Evolutionary conservation across 1,140 invertebrate species (phyloP).

Genomic region (Heliconius himera): DNA sequence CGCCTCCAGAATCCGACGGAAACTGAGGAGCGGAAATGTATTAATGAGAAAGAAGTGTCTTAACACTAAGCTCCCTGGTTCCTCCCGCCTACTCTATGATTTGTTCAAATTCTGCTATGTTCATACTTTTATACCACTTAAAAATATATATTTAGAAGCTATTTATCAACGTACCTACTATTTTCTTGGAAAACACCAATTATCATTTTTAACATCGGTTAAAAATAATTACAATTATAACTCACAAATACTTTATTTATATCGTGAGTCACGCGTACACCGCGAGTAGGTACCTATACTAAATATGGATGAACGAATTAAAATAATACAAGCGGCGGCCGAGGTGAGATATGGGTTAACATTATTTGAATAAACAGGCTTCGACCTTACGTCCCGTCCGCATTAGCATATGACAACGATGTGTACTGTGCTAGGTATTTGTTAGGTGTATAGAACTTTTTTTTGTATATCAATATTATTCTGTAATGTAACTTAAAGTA

Average conservation of each 20-base stretch:
- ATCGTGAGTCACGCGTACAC: conserved; percentile 59
- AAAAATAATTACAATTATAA: conserved; percentile 46
- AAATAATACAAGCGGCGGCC: conserved; percentile 66
- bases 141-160: no score
- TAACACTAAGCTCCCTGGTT: no score
- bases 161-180: no score
- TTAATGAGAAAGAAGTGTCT: no score
- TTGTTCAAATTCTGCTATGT: no score
- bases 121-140: no score
- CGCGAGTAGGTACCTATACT: conserved; percentile 32
- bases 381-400: conserved; percentile 61
- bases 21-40: no score
- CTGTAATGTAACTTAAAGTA: no score
- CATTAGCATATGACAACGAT: conserved; percentile 51
- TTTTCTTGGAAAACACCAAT: neutral
- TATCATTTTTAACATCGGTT: neutral
- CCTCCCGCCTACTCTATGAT: no score
- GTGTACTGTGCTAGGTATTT: conserved; percentile 31
- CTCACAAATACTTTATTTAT: conserved; percentile 14
- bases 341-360: conserved; percentile 65
- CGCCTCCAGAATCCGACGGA: no score
- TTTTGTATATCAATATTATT: neutral
- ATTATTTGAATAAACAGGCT: conserved; percentile 61
- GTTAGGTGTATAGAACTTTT: conserved; percentile 21
- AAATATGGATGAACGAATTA: conserved; percentile 75